Conservation (phyloP, 2,113 vertebrate species). For the Corvus hawaiiensis region DNA sequence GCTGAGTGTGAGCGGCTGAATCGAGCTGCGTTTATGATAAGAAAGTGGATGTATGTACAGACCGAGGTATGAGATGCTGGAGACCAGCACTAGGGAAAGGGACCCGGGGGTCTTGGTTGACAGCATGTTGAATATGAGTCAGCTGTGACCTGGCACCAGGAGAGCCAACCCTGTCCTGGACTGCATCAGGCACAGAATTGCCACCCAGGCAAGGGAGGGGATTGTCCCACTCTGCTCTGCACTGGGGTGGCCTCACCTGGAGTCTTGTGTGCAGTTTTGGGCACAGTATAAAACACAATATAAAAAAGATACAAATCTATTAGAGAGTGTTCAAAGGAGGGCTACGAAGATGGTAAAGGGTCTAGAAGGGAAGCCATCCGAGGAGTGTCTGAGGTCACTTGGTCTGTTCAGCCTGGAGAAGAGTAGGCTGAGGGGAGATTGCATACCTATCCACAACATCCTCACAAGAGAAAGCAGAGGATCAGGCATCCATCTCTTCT, state of each 20-base stretch:
- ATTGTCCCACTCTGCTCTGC: not conserved
- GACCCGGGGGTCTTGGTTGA: not conserved
- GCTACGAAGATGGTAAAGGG: not conserved
- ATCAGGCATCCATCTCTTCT: not conserved
- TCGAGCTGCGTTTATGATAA: not conserved
- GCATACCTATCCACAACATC: not conserved
- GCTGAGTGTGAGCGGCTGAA: not conserved
- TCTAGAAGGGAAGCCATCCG: not conserved
- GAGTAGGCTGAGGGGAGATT: not conserved
- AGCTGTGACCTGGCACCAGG: not conserved
- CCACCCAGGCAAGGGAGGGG: accelerated
- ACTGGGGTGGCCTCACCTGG: accelerated
- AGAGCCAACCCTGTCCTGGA: not conserved
- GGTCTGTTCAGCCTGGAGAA: not conserved
- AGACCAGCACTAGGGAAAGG: not conserved
- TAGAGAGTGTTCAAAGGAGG: not conserved
- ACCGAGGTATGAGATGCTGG: not conserved
- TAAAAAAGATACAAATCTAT: not conserved
- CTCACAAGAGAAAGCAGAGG: not conserved
- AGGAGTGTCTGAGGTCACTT: not conserved
- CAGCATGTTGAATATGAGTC: not conserved
- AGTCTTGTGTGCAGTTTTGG: not conserved
- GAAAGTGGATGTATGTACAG: not conserved
- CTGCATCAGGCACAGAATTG: accelerated
- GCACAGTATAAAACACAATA: not conserved